Evolutionary conservation across 2,888 invertebrate species (phyloP).

Genomic region (Pterostichus madidus): DNA sequence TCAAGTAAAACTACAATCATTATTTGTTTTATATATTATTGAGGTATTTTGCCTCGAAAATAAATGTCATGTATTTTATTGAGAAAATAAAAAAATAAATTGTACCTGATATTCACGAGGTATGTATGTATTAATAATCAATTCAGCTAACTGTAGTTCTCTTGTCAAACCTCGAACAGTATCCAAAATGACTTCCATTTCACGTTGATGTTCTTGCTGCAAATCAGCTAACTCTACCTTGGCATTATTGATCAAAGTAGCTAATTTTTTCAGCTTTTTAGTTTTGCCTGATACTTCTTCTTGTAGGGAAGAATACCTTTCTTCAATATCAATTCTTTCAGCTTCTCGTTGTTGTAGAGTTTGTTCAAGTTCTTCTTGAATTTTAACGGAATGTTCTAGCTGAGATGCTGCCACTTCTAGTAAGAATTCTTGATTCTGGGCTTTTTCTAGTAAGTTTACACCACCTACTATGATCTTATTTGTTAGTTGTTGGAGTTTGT

Average conservation of each 20-base stretch:
- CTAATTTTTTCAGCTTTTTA: conserved; percentile 94
- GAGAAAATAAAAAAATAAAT: conserved; percentile 62
- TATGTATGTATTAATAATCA: conserved; percentile 95
- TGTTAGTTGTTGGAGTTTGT: conserved; percentile 93
- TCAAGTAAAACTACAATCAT: too few relatives aligned
- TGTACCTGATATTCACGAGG: conserved; percentile 94
- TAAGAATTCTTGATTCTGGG: conserved; percentile 93
- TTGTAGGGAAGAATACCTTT: conserved; percentile 95
- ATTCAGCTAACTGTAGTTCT: conserved; percentile 93
- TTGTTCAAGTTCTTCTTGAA: conserved; percentile 89
- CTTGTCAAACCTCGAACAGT: conserved; percentile 93
- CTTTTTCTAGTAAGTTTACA: conserved; percentile 98
- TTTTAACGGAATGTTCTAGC: conserved; percentile 86
- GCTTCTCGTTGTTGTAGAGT: conserved; percentile 94
- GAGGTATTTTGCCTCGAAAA: too few relatives aligned
- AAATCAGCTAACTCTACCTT: conserved; percentile 92
- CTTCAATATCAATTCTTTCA: conserved; percentile 95
- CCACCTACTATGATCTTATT: conserved; percentile 98
- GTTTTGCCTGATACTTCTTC: conserved; percentile 97
- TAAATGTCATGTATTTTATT: too few relatives aligned
- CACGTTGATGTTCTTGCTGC: conserved; percentile 96
- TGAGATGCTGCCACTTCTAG: conserved; percentile 93
- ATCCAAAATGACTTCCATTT: conserved; percentile 97
- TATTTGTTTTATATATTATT: too few relatives aligned
- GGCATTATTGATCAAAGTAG: conserved; percentile 91